Conservation (phyloP, 2,888 invertebrate genomes). For the Chorisops tibialis region DNA sequence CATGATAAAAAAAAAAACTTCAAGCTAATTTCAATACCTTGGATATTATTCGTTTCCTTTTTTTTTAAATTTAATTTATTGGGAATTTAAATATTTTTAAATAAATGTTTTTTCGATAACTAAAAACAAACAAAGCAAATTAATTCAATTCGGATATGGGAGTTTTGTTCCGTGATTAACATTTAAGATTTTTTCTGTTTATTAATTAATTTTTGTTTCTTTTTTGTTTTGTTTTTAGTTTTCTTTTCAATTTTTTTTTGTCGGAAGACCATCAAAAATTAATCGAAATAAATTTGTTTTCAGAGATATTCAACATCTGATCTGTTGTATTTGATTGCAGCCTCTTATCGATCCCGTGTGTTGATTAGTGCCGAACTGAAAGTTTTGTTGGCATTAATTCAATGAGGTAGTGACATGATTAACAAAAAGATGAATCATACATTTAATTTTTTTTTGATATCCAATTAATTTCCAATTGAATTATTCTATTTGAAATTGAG, state of each 20-base stretch:
- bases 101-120: slow-evolving; percentile 9
- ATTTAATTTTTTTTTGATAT: no score
- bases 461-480: no score
- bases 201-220: not conserved
- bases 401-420: slow-evolving; percentile 32
- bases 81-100: not conserved
- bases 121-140: slow-evolving; percentile 2
- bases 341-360: not conserved
- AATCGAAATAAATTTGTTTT: slow-evolving; percentile 13
- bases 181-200: no score
- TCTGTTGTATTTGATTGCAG: not conserved
- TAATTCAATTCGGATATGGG: not conserved
- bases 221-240: not conserved
- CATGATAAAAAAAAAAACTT: not conserved
- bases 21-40: not conserved
- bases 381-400: slow-evolving; percentile 30
- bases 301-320: not conserved
- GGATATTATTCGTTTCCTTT: not conserved
- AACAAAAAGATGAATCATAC: not conserved
- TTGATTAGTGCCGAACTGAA: slow-evolving; percentile 30
- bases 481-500: no score
- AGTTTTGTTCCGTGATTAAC: no score
- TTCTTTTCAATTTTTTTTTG: not conserved
- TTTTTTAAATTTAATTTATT: slow-evolving; percentile 9
- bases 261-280: not conserved